Conservation (phyloP, 2,888 invertebrate genomes). For the Ferrisia virgata region DNA sequence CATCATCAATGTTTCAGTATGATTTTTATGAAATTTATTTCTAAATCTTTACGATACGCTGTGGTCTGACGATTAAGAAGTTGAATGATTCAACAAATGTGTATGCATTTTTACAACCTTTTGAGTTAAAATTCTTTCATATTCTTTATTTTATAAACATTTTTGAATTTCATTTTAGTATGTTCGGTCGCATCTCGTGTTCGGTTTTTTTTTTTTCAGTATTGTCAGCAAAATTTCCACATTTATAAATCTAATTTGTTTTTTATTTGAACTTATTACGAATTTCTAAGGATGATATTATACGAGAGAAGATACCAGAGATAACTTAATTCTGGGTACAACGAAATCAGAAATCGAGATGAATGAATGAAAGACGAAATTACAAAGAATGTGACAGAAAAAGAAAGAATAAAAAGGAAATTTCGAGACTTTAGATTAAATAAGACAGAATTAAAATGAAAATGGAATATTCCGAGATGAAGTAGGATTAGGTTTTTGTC, state of each 20-base stretch:
- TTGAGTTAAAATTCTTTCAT: no score
- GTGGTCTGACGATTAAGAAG: no score
- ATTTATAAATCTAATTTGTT: neutral
- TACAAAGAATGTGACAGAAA: neutral
- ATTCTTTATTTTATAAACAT: no score
- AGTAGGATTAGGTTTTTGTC: neutral
- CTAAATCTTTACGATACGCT: no score
- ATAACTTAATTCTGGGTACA: neutral
- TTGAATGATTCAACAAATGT: no score
- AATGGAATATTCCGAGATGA: neutral
- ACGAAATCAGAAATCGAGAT: neutral
- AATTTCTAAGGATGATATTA: neutral
- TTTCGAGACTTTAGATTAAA: neutral
- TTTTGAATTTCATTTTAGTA: no score
- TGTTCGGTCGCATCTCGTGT: no score
- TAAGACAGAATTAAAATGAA: neutral
- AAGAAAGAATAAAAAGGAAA: neutral
- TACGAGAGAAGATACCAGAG: neutral
- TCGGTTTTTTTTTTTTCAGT: no score
- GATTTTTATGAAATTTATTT: no score
- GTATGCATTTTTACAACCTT: no score
- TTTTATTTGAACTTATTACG: neutral
- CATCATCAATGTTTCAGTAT: no score
- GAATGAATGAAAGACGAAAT: neutral
- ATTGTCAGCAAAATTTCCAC: no score